Evolutionary conservation across 2,797 vertebrate species (phyloP).

Genomic region (Cichlasoma orientale): DNA sequence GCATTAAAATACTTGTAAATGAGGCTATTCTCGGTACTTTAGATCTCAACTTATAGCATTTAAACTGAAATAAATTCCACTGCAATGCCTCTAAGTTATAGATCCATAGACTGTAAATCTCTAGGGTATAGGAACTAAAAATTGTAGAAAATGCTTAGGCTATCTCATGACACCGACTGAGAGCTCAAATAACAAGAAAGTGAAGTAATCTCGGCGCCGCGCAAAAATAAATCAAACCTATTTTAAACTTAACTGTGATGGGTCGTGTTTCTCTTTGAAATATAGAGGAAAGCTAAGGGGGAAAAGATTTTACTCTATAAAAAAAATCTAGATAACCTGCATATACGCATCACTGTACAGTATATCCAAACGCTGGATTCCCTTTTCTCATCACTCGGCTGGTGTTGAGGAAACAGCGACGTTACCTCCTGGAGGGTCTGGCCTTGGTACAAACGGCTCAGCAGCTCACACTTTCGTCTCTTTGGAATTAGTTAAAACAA

Average conservation of each 20-base stretch:
- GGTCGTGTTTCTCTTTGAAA: slow-evolving; percentile 74
- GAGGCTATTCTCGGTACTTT: neutral
- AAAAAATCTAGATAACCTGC: slow-evolving; percentile 5
- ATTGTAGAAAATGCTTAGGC: slow-evolving; percentile 51
- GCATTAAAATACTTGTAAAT: slow-evolving; percentile 30
- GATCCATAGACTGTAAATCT: slow-evolving; percentile 11
- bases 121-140: slow-evolving; percentile 27
- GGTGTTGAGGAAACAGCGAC: neutral
- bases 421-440: slow-evolving; percentile 13
- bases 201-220: slow-evolving; percentile 80
- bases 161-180: slow-evolving; percentile 64
- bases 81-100: neutral
- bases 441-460: slow-evolving; percentile 19
- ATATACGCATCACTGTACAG: neutral
- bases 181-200: slow-evolving; percentile 80
- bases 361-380: slow-evolving; percentile 24
- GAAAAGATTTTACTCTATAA: slow-evolving; percentile 27
- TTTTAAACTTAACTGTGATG: slow-evolving; percentile 78
- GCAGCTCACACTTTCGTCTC: slow-evolving; percentile 8
- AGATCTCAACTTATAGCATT: slow-evolving; percentile 2
- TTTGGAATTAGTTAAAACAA: slow-evolving; percentile 35
- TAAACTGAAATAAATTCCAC: neutral
- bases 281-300: slow-evolving; percentile 49
- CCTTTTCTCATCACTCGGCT: slow-evolving; percentile 11
- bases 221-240: slow-evolving; percentile 83